Evolutionary conservation across 2,113 vertebrate genomes (phyloP), one percentile per base, ranked within the genome.

Genomic region (Melanotaenia duboulayi): DNA sequence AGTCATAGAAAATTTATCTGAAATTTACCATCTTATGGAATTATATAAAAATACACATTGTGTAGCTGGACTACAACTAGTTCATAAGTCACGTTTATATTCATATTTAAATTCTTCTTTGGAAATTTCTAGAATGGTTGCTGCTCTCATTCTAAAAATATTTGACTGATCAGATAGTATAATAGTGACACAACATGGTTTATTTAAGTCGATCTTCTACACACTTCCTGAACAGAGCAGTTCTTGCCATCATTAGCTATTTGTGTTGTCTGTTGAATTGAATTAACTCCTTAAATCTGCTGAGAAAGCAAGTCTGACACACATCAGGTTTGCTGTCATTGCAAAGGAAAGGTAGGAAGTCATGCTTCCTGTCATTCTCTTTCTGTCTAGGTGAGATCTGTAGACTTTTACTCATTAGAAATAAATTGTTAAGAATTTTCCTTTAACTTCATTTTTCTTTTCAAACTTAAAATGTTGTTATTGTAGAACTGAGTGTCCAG

Each of bases 291-390:
- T 37, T 14, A 24, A 39, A 42, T 68, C 25, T 64, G 25, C 50
- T 37, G 25, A 48, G 16, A 73, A 64, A 73, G 42, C 39, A 59
- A 28, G 71, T 59, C 52, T 71, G 59, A 58, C 58, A 54, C 23
- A 22, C 0, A 23, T 65, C 63, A 65, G 35, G 0, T 46, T 63
- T 63, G 49, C 52, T 48, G n/a, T 64, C 11, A 20, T 49, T 55
- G 16, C 13, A 49, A 56, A 61, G 55, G 49, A 48, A 32, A 52
- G 22, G 8, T 32, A n/a, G 0, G 35, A 70, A 71, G 48, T 1
- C 8, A 39, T 39, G 22, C 22, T 20, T 65, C 20, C 28, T 65
- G 20, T 64, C 28, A 0, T 54, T 19, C 48, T 63, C 20, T 74
- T 4, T 37, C 25, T 55, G 49, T 58, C 13, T 44, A 7, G 10